Conservation (phyloP, 1,140 invertebrate genomes). For the Frieseomelitta varia region DNA sequence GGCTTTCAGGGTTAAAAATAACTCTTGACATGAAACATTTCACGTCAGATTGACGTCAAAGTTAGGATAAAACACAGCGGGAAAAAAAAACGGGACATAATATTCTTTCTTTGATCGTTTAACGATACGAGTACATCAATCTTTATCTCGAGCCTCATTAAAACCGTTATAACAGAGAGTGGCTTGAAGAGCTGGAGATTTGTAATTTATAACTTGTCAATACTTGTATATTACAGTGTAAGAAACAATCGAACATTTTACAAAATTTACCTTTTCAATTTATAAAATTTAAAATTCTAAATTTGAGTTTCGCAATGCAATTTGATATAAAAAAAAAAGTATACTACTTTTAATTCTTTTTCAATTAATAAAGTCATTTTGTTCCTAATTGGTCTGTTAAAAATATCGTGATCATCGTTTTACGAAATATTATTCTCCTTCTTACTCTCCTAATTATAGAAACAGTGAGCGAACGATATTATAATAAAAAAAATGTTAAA, state of each 20-base stretch:
- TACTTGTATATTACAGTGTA: neutral
- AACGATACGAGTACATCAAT: neutral
- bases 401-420: neutral
- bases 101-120: neutral
- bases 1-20: neutral
- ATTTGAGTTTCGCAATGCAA: too few species aligned
- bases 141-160: neutral
- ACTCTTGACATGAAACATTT: neutral
- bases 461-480: neutral
- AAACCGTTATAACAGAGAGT: neutral
- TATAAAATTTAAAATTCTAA: too few species aligned
- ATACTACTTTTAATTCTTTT: neutral
- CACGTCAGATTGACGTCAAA: neutral
- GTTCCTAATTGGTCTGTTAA: neutral
- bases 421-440: neutral
- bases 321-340: too few species aligned
- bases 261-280: too few species aligned
- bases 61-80: neutral
- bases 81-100: neutral
- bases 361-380: neutral
- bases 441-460: neutral
- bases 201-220: neutral
- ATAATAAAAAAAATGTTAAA: neutral
- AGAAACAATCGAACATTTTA: too few species aligned
- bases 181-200: neutral